A percentile compares a stretch with the other conserved stretches of the same genome.
Conservation (phyloP, 2,113 vertebrate species). For the Catagonus wagneri region DNA sequence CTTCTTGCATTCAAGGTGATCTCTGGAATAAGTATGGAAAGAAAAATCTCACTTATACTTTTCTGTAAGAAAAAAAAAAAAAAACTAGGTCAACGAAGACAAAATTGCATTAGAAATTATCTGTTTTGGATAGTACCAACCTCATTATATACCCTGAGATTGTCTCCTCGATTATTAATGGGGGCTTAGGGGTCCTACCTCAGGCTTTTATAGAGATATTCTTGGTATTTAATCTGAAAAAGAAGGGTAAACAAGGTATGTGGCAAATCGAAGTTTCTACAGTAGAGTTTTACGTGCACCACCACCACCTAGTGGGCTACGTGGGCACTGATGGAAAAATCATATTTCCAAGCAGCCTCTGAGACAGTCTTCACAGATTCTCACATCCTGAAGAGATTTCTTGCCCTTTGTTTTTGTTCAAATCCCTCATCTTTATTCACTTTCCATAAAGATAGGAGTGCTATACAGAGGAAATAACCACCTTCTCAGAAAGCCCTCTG, state of each 20-base stretch:
- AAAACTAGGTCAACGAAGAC: background rate
- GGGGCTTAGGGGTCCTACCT: background rate
- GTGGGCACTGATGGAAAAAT: background rate
- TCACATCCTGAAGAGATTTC: background rate
- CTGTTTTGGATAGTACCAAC: background rate
- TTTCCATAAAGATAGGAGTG: background rate
- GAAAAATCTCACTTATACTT: conserved; percentile 2
- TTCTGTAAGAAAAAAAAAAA: conserved; percentile 12
- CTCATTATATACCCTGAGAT: background rate
- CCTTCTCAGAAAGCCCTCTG: background rate
- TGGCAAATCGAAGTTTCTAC: background rate
- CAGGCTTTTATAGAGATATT: background rate
- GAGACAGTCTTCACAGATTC: background rate
- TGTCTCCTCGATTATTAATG: background rate
- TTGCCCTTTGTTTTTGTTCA: conserved; percentile 15
- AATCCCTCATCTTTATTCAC: background rate
- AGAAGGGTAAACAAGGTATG: background rate
- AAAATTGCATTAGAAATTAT: background rate
- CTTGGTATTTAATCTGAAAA: conserved; percentile 43
- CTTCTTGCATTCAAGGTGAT: background rate
- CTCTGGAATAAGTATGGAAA: background rate
- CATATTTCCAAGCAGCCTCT: background rate
- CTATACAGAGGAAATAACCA: background rate
- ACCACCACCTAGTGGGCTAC: background rate
- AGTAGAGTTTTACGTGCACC: background rate